These are phyloP conservation scores for Sebastes iracundus DNA, from an alignment of 2,797 vertebrate genomes.

Conservation along the genomic window DNA sequence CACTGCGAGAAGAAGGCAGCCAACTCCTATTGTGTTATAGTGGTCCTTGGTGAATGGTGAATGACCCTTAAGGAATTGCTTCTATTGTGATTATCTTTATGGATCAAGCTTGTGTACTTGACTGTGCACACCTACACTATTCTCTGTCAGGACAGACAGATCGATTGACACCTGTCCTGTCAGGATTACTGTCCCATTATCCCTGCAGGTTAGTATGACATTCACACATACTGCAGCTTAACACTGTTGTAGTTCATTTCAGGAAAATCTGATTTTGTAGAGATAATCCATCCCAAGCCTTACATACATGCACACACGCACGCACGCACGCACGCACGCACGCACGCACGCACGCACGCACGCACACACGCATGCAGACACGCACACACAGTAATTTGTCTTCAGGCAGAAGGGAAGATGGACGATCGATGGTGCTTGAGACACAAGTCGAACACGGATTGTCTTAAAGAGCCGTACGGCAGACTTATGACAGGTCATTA, in stretches of 20 bases:
- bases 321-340: neutral
- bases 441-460: constrained; percentile 1
- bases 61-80: neutral
- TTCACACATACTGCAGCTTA: constrained; percentile 5
- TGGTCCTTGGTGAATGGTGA: neutral
- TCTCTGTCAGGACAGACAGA: neutral
- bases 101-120: neutral
- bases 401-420: neutral
- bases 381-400: neutral
- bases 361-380: neutral
- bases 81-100: neutral
- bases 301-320: neutral
- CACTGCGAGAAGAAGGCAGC: neutral
- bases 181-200: constrained; percentile 11
- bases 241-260: constrained; percentile 1
- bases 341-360: neutral
- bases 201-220: neutral
- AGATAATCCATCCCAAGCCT: constrained; percentile 27
- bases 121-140: neutral
- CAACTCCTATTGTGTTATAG: neutral
- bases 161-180: neutral
- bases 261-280: constrained; percentile 1
- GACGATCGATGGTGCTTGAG: neutral
- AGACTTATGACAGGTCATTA: constrained; percentile 27
- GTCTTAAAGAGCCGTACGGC: neutral